These are phyloP conservation scores for Brachycybe producta DNA, from an alignment of 2,888 invertebrate species.

Conservation along the genomic window DNA sequence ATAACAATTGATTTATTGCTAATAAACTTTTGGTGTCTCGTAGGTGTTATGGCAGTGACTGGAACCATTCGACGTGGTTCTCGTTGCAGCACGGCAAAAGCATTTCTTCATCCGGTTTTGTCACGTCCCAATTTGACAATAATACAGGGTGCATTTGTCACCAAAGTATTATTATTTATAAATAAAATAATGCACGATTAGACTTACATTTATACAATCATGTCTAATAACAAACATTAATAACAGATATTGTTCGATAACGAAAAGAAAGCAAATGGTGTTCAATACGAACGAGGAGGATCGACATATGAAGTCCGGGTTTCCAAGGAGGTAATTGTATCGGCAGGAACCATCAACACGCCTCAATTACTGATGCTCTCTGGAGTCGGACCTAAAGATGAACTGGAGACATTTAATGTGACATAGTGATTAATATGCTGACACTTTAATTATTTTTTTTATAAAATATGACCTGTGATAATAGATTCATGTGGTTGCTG, in stretches of 20 bases:
- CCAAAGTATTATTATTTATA: constrained; percentile 34
- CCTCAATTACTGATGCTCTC: not conserved
- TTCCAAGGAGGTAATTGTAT: not conserved
- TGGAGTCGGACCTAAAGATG: not conserved
- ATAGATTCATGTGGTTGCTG: not conserved
- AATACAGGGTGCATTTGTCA: constrained; percentile 42
- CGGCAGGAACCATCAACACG: not conserved
- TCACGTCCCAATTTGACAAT: constrained; percentile 44
- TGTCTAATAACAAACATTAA: not conserved
- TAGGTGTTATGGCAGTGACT: constrained; percentile 6
- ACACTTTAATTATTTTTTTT: not conserved
- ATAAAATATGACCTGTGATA: constrained; percentile 54
- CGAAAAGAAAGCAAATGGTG: not conserved
- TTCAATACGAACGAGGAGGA: not conserved
- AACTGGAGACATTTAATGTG: not conserved
- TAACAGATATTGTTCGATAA: not conserved
- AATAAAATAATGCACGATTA: no score
- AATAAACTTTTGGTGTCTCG: no score
- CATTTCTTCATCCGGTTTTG: constrained; percentile 43
- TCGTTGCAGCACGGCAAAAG: constrained; percentile 25
- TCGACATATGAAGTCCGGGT: not conserved
- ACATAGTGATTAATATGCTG: not conserved
- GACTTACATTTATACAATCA: no score
- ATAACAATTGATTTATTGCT: no score
- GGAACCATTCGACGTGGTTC: constrained; percentile 24